Evolutionary conservation across 2,888 invertebrate genomes (phyloP), one percentile per base, ranked within the genome.

Genomic region (Amblyjoppa fuscipennis): DNA sequence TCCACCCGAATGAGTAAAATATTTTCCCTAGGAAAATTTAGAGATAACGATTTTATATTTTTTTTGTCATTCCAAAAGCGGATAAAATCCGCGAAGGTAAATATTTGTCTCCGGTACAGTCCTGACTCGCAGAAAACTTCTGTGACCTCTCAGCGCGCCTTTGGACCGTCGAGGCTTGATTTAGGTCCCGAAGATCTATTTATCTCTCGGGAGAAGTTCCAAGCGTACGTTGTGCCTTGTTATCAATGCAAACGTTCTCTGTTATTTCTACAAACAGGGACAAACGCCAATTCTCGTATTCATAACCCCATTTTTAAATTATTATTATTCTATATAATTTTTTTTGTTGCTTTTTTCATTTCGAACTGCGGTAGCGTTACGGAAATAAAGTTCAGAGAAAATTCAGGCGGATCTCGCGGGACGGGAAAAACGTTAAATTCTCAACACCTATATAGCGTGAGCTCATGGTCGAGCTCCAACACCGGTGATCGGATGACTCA

Each of bases 401-500:
- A 20, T 20, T 20, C 20, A 20, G 20, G 20, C n/a, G 38, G 41
- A 20, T 41, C 34, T 38, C 25, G 25, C 9, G 13, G 66, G 20
- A 41, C 38, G 25, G 45, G 4, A 53, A 13, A 66, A 66, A 53
- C 11, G 20, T 56, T 11, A 51, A 64, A 80, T 53, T 64, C 4
- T 34, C 1, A 31, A 11, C 51, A 66, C 41, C 16, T n/a, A 28
- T 34, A 20, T 6, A 45, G 31, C 16, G 38, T 53, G 70, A 34
- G 34, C 28, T 49, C 59, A 49, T n/a, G 64, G 6, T 53, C 45
- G 41, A 34, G 38, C 69, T 45, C 31, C 70, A 49, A 7, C 64
- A 66, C 20, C 75, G 75, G 56, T 45, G 74, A 84, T 84, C 76
- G 71, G 64, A 66, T 84, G 84, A 84, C 80, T 84, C 84, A 84